Evolutionary conservation across 1,140 invertebrate genomes (phyloP).

Genomic region (Hyposmocoma kahamanoa): DNA sequence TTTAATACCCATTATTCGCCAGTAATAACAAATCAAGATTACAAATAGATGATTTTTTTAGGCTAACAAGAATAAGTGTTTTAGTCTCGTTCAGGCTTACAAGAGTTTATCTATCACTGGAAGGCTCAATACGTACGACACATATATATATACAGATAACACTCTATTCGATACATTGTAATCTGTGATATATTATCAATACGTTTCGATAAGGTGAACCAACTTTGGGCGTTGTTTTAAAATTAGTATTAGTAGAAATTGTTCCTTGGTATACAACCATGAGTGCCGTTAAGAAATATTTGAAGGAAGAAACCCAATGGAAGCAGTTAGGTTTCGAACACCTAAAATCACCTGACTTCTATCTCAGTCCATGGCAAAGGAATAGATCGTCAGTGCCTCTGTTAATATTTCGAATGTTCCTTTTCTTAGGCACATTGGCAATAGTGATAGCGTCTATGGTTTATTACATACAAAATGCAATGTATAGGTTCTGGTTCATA

Average conservation of each 20-base stretch:
- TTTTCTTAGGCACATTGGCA: constrained; percentile 42
- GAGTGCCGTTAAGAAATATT: constrained; percentile 47
- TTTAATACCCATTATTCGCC: too few species aligned
- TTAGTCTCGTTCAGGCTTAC: too few species aligned
- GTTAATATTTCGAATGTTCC: constrained; percentile 39
- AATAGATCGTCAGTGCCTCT: constrained; percentile 46
- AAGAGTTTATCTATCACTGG: too few species aligned
- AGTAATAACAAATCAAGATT: too few species aligned
- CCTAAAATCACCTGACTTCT: constrained; percentile 41
- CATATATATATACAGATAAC: constrained; percentile 16
- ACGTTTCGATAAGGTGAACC: neutral
- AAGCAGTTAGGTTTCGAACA: constrained; percentile 45
- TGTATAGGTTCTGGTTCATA: constrained; percentile 49
- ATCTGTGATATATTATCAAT: constrained; percentile 27
- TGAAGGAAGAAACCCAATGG: constrained; percentile 37
- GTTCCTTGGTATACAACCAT: constrained; percentile 17
- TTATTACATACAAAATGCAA: constrained; percentile 33
- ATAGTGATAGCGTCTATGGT: constrained; percentile 44
- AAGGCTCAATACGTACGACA: too few species aligned
- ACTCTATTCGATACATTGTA: constrained; percentile 21
- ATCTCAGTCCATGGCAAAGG: constrained; percentile 52
- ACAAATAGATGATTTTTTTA: too few species aligned
- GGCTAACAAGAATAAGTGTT: too few species aligned
- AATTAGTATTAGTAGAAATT: neutral
- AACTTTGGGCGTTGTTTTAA: neutral